Base-by-base conservation (phyloP, 2,888 invertebrate species). In the Leptinotarsa haldemani region DNA sequence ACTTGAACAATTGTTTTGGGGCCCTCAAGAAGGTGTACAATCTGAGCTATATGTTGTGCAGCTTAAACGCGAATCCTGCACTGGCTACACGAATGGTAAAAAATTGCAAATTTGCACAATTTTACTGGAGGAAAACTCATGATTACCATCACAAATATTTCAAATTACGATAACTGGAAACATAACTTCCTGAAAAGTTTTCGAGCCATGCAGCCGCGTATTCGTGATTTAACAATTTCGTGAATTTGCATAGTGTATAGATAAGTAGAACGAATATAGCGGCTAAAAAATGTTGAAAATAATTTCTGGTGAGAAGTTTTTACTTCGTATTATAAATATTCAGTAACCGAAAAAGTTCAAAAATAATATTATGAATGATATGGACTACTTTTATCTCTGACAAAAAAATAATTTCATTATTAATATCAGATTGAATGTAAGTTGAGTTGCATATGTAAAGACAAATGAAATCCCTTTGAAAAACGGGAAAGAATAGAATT, bases 151-250 rank as follows among this genome's bases (percentile, higher is more conserved):
- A 15, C 18, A 56, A 56, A 20, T 56, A 56, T 56, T 56, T 40
- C 22, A 56, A 56, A 25, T 56, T 22, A 56, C 20, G 56, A 18
- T 13, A 18, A 56, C 56, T 56, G 15, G 22, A 22, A 56, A 56
- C 56, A 56, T 22, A 56, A 56, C 56, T 56, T 22, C 56, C 56
- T 56, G 56, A 56, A 13, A 56, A 56, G 56, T 56, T 56, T 18
- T 13, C 20, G 22, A 22, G 56, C 22, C 56, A 20, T 56, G 20
- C 22, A 56, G 20, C 13, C 13, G 56, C 56, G 56, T 56, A 20
- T 56, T 56, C 56, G 56, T 56, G 15, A 56, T 56, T 56, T 22
- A 13, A 20, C 56, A 20, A 56, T 56, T 56, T 18, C 20, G 20
- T 56, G 22, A 22, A 52, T 56, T 56, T 56, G 56, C 56, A 56